phyloP scores from a whole-genome alignment of 1,140 invertebrate species.

The Drosophila kanapiae region DNA sequence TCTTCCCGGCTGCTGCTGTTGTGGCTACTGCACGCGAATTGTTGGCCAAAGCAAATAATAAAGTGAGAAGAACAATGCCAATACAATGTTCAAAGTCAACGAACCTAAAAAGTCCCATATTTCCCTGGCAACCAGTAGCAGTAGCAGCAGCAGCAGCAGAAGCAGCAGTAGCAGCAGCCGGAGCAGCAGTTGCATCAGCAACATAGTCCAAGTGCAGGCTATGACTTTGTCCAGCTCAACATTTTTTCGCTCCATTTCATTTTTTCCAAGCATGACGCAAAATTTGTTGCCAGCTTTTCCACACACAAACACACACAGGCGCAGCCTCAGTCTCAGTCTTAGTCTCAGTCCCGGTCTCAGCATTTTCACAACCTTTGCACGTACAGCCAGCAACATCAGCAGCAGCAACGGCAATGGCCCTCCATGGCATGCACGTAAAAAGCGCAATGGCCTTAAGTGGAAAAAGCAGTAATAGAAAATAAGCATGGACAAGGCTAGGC shows the following conservation, averaged over 20 bases:
- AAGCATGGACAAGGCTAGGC: conserved; percentile 68
- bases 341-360: conserved; percentile 52
- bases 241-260: conserved; percentile 84
- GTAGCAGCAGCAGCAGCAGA: conserved; percentile 44
- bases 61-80: conserved; percentile 83
- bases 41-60: conserved; percentile 80
- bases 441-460: conserved; percentile 84
- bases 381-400: conserved; percentile 64
- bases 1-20: conserved; percentile 39
- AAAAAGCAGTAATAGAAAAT: conserved; percentile 84
- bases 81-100: conserved; percentile 81
- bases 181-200: conserved; percentile 18
- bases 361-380: conserved; percentile 83
- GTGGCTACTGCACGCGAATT: conserved; percentile 79
- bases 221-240: conserved; percentile 77
- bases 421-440: conserved; percentile 83
- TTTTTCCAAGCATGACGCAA: conserved; percentile 83
- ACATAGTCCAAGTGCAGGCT: conserved; percentile 57
- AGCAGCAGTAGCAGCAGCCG: conserved; percentile 17
- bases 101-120: conserved; percentile 84
- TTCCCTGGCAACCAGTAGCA: conserved; percentile 61
- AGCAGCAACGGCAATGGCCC: conserved; percentile 76
- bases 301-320: conserved; percentile 42
- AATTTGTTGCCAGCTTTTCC: conserved; percentile 83
- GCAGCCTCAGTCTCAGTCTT: conserved; percentile 15